Evolutionary conservation across 2,888 invertebrate genomes (phyloP).

Genomic region (Invenusta paracnida): DNA sequence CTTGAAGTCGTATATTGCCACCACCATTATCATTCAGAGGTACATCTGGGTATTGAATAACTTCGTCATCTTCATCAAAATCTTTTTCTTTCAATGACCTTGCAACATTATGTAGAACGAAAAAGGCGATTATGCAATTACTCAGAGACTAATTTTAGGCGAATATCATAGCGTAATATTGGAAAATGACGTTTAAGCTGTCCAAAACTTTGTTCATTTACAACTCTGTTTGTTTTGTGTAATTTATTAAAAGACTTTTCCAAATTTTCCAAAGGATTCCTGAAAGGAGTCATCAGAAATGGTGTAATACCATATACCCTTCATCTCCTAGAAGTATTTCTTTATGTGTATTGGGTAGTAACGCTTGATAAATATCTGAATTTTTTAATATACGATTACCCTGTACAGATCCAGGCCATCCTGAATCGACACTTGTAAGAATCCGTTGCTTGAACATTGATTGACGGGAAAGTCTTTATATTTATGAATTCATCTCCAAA

Average conservation of each 20-base stretch:
- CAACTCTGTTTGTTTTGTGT: too few species aligned
- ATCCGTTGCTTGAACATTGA: conserved; percentile 15
- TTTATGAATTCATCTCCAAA: conserved; percentile 3
- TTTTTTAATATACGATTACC: neutral
- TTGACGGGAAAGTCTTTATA: conserved; percentile 1
- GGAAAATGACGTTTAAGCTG: too few species aligned
- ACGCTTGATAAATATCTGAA: neutral
- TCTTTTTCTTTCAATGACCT: too few species aligned
- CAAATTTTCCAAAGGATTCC: neutral
- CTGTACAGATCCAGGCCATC: conserved; percentile 24
- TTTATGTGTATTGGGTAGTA: neutral
- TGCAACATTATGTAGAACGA: too few species aligned
- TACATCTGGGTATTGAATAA: too few species aligned
- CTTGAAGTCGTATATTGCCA: too few species aligned
- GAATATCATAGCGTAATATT: too few species aligned
- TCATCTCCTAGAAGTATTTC: neutral
- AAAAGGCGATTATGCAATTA: too few species aligned
- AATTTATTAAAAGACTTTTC: neutral
- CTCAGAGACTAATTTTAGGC: too few species aligned
- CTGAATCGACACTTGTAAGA: neutral
- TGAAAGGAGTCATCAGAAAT: conserved; percentile 14
- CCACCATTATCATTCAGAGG: too few species aligned
- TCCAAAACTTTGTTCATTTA: too few species aligned
- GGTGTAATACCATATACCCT: conserved; percentile 5
- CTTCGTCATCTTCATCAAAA: too few species aligned